Conservation (phyloP, 2,797 vertebrate species). For the Cuculus canorus region DNA sequence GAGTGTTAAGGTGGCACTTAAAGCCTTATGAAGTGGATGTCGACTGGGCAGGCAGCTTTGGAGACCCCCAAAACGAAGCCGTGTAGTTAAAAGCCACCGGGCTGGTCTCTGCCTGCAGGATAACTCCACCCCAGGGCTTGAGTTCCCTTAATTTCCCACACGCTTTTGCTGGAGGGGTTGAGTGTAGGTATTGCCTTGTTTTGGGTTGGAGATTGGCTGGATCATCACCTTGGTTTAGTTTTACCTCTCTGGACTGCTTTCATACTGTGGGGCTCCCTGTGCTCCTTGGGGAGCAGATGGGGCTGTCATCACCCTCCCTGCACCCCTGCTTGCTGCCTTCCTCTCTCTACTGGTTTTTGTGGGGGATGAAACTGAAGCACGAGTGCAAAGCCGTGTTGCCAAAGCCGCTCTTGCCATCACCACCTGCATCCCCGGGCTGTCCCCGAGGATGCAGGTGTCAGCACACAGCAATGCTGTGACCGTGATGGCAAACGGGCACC, state of each 20-base stretch:
- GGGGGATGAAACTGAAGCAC: accelerated
- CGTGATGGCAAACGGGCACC: accelerated
- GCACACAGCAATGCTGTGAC: accelerated
- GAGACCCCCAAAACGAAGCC: not conserved
- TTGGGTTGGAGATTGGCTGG: not conserved
- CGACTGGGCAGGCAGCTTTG: not conserved
- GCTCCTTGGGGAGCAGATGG: too few relatives aligned
- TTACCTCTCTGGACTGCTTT: not conserved
- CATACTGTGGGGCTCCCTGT: too few relatives aligned
- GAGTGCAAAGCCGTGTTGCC: not conserved
- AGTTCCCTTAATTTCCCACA: not conserved
- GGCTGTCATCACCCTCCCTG: too few relatives aligned
- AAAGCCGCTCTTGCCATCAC: accelerated
- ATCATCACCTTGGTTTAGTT: not conserved
- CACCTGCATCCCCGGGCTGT: not conserved
- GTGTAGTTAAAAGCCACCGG: accelerated
- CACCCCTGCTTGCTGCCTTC: not conserved
- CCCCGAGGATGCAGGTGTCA: not conserved
- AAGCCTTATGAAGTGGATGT: not conserved
- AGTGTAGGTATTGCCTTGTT: not conserved
- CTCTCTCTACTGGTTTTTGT: not conserved
- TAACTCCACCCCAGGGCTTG: not conserved
- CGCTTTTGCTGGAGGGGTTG: not conserved
- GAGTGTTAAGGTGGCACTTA: not conserved
- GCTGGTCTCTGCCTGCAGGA: not conserved